Conservation (phyloP, 1,140 invertebrate species). For the Drosophila repleta region DNA sequence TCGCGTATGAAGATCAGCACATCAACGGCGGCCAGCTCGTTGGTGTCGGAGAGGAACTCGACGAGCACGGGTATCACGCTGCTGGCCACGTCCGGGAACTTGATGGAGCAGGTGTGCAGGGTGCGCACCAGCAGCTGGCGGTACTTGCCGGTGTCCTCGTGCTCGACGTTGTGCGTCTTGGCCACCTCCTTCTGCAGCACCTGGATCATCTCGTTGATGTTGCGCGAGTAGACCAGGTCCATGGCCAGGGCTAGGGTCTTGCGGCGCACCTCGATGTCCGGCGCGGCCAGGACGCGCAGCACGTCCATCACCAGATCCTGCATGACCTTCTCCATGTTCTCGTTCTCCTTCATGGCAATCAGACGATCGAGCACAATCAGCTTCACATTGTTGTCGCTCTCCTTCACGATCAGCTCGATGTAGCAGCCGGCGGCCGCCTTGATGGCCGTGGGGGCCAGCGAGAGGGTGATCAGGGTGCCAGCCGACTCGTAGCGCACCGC, state of each 20-base stretch:
- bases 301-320: slow-evolving; percentile 99
- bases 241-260: slow-evolving; percentile 95
- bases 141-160: slow-evolving; percentile 98
- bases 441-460: slow-evolving; percentile 97
- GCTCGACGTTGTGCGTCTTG: slow-evolving; percentile 96
- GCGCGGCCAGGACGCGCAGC: slow-evolving; percentile 95
- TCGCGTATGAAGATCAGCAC: slow-evolving; percentile 97
- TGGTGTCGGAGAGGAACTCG: slow-evolving; percentile 97
- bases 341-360: slow-evolving; percentile 93
- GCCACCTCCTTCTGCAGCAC: slow-evolving; percentile 97
- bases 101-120: slow-evolving; percentile 97
- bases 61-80: slow-evolving; percentile 97
- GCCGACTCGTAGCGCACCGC: slow-evolving; percentile 99
- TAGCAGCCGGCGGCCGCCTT: slow-evolving; percentile 99
- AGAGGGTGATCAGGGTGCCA: slow-evolving; percentile 99
- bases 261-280: slow-evolving; percentile 96
- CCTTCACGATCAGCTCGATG: slow-evolving; percentile 99
- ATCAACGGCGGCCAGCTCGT: slow-evolving; percentile 96
- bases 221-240: slow-evolving; percentile 96
- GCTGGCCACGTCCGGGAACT: slow-evolving; percentile 98
- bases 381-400: slow-evolving; percentile 99
- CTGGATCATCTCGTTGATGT: slow-evolving; percentile 98
- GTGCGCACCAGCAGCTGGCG: slow-evolving; percentile 97
- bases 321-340: slow-evolving; percentile 95
- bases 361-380: slow-evolving; percentile 98